phyloP scores from a whole-genome alignment of 1,140 invertebrate genomes.

The Armadillidium nasatum region DNA sequence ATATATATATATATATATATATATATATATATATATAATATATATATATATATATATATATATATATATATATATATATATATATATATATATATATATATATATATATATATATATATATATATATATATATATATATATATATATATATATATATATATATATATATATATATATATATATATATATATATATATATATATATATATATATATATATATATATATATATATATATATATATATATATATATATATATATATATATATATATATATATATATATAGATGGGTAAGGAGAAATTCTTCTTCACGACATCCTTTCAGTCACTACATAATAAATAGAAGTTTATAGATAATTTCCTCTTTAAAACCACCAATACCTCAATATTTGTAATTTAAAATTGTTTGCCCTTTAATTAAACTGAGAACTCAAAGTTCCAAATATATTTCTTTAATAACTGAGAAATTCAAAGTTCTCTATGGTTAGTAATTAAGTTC shows the following conservation, averaged over 20 bases:
- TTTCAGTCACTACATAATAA: too few relatives aligned
- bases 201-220: not conserved
- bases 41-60: not conserved
- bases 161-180: too few relatives aligned
- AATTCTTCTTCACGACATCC: not conserved
- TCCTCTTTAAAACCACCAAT: too few relatives aligned
- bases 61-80: not conserved
- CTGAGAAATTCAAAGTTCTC: too few relatives aligned
- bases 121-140: not conserved
- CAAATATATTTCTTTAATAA: too few relatives aligned
- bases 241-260: conserved; percentile 6
- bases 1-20: conserved; percentile 6
- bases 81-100: not conserved
- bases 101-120: not conserved
- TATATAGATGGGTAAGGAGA: not conserved
- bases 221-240: conserved; percentile 6
- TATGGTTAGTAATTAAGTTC: too few relatives aligned
- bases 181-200: not conserved
- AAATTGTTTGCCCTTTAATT: too few relatives aligned
- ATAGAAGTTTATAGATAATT: too few relatives aligned
- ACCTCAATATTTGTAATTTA: too few relatives aligned
- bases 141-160: too few relatives aligned
- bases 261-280: not conserved
- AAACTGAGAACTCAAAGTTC: too few relatives aligned
- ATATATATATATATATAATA: not conserved